A percentile compares a stretch with the other conserved stretches of the same genome.
Conservation (phyloP, 2,797 vertebrate species). For the Microctenopoma lineatum region DNA sequence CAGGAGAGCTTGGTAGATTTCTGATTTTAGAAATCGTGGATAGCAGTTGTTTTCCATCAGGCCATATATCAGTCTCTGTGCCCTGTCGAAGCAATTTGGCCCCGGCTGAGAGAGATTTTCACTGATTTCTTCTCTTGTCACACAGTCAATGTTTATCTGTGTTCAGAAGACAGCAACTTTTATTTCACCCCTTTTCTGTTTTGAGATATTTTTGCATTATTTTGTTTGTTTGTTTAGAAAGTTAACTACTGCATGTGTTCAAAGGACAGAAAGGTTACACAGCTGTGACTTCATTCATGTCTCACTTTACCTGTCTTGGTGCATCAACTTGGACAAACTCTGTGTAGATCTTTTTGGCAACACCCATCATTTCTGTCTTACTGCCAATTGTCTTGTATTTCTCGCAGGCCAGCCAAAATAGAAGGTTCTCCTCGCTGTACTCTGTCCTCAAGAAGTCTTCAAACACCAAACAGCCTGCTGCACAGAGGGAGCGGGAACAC, state of each 20-base stretch:
- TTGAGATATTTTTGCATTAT: slow-evolving; percentile 25
- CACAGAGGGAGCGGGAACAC: slow-evolving; percentile 15
- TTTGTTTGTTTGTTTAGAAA: slow-evolving; percentile 10
- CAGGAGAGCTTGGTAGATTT: slow-evolving; percentile 85
- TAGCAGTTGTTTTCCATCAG: slow-evolving; percentile 93
- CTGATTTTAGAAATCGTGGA: slow-evolving; percentile 89
- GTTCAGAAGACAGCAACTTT: slow-evolving; percentile 54
- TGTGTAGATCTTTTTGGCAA: slow-evolving; percentile 85
- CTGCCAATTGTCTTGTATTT: slow-evolving; percentile 86
- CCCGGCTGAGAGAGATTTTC: slow-evolving; percentile 84
- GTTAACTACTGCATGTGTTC: slow-evolving; percentile 4
- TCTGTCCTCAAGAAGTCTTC: slow-evolving; percentile 87
- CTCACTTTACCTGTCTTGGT: slow-evolving; percentile 81
- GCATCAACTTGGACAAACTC: slow-evolving; percentile 87
- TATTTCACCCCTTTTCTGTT: slow-evolving; percentile 47
- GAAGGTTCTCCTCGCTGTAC: slow-evolving; percentile 91
- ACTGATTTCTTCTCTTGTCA: slow-evolving; percentile 85
- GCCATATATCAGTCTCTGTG: slow-evolving; percentile 84
- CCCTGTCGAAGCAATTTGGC: slow-evolving; percentile 87
- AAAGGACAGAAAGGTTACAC: slow-evolving; percentile 14
- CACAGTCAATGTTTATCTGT: slow-evolving; percentile 92
- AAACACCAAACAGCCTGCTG: slow-evolving; percentile 87
- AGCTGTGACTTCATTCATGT: slow-evolving; percentile 27
- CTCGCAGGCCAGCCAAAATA: slow-evolving; percentile 90
- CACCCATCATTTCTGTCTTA: slow-evolving; percentile 71